These are phyloP conservation scores for Byasa hedistus DNA, from an alignment of 2,888 invertebrate species.

Conservation along the genomic window DNA sequence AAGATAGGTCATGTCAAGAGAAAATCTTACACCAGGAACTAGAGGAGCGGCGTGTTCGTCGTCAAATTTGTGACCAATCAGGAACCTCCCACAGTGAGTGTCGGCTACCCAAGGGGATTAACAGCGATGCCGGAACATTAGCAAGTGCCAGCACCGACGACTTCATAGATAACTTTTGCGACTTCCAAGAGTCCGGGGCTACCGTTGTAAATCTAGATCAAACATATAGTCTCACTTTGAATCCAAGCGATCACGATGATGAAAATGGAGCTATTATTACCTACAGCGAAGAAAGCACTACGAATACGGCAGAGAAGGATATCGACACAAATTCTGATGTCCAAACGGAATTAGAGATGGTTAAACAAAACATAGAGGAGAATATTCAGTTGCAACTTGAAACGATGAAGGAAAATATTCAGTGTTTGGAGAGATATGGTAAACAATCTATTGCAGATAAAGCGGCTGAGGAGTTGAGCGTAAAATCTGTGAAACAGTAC, in stretches of 20 bases:
- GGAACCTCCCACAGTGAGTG: slow-evolving; percentile 49
- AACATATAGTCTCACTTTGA: slow-evolving; percentile 8
- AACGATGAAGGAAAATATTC: slow-evolving; percentile 53
- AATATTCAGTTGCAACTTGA: slow-evolving; percentile 55
- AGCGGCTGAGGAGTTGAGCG: slow-evolving; percentile 37
- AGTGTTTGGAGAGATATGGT: slow-evolving; percentile 50
- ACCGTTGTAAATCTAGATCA: slow-evolving; percentile 25
- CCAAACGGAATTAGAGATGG: slow-evolving; percentile 42
- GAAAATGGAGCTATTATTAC: slow-evolving; percentile 44
- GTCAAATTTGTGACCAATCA: slow-evolving; percentile 52
- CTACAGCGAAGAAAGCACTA: slow-evolving; percentile 41
- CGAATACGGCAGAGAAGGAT: slow-evolving; percentile 47
- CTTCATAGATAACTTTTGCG: slow-evolving; percentile 57
- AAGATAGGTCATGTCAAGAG: slow-evolving; percentile 59
- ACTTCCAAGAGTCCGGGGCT: slow-evolving; percentile 41
- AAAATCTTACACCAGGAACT: slow-evolving; percentile 59
- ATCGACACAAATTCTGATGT: slow-evolving; percentile 41
- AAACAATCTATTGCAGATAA: slow-evolving; percentile 44
- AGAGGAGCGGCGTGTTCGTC: slow-evolving; percentile 56
- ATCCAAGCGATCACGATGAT: slow-evolving; percentile 19
- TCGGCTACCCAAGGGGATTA: slow-evolving; percentile 38
- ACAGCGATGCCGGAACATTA: slow-evolving; percentile 39
- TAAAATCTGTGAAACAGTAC: slow-evolving; percentile 26
- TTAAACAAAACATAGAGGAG: slow-evolving; percentile 46
- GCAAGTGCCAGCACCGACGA: slow-evolving; percentile 51